Percentiles rank a stretch among this genome's conserved stretches.
Conservation (phyloP, 2,113 vertebrate species). For the Actenoides lindsayi region DNA sequence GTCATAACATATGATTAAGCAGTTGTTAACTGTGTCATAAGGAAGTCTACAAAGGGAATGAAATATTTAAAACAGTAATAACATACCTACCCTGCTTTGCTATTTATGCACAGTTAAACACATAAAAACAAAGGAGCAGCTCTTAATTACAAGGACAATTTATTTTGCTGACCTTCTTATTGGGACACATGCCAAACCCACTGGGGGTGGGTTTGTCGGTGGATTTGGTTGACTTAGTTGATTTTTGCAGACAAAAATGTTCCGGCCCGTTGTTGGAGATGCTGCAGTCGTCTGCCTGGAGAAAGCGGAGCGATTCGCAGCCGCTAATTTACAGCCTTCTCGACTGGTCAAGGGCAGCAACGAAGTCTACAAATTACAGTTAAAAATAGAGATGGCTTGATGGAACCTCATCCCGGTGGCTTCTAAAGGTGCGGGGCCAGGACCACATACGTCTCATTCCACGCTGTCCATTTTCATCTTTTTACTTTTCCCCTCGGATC, state of each 20-base stretch:
- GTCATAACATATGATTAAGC: conserved; percentile 53
- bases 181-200: conserved; percentile 35
- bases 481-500: conserved; percentile 24
- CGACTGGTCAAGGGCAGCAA: background rate
- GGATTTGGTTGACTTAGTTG: background rate
- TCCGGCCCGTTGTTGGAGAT: background rate
- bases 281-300: background rate
- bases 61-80: conserved; percentile 62
- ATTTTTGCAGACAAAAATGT: conserved; percentile 8
- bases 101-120: conserved; percentile 46
- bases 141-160: conserved; percentile 62
- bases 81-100: conserved; percentile 50
- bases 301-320: background rate
- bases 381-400: conserved; percentile 39
- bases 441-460: background rate
- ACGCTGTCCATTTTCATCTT: background rate
- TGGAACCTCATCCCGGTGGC: background rate
- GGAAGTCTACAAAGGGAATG: conserved; percentile 46
- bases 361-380: background rate
- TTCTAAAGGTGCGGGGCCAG: background rate
- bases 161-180: conserved; percentile 46
- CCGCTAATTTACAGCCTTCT: conserved; percentile 34
- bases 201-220: background rate
- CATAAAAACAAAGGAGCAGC: conserved; percentile 52
- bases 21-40: conserved; percentile 45